Evolutionary conservation across 2,797 vertebrate species (phyloP), one percentile per base, ranked within the genome.

Genomic region (Pangasius macronema): DNA sequence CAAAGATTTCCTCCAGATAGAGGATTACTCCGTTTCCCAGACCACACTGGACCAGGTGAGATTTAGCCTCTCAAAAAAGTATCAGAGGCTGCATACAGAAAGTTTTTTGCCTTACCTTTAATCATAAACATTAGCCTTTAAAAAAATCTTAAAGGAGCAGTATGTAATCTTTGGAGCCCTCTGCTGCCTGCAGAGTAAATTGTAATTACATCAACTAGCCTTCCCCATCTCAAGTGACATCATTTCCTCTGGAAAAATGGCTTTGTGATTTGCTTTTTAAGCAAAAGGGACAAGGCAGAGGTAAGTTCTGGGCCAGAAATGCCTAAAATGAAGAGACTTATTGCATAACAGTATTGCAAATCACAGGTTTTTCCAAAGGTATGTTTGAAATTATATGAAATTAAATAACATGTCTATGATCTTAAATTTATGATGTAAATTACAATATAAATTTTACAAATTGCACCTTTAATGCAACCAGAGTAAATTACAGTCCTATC

Each of bases 21-120:
- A 99, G 93, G 98, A 99, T 93, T 99, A 99, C 94, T 99, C 98
- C 0, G 97, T 99, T 88, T 98, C 97, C 46, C 98, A 99, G 95
- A 99, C 98, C 90, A 99, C 98, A 0, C 97, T 99, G 92, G 98
- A 99, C 96, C 98, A 99, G 97, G 98, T 99, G 93, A 94, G 96
- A 91, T 83, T n/a, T 61, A 46, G 27, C 36, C 11, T 80, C 13
- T 63, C 33, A 63, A 63, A n/a, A n/a, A 65, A 46, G 18, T 49
- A n/a, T n/a, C 57, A 46, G 14, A 9, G 39, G 80, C 13, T 39
- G 53, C 53, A 24, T 24, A 59, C 11, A 39, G 49, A 77, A 77
- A 9, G 22, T 27, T 33, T 22, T 57, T 27, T 61, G 20, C 46
- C 39, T 36, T 57, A 20, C 33, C 53, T 36, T 22, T 3, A 13